Evolutionary conservation across 2,888 invertebrate genomes (phyloP).

Genomic region (Lepetodrilus schrolli): DNA sequence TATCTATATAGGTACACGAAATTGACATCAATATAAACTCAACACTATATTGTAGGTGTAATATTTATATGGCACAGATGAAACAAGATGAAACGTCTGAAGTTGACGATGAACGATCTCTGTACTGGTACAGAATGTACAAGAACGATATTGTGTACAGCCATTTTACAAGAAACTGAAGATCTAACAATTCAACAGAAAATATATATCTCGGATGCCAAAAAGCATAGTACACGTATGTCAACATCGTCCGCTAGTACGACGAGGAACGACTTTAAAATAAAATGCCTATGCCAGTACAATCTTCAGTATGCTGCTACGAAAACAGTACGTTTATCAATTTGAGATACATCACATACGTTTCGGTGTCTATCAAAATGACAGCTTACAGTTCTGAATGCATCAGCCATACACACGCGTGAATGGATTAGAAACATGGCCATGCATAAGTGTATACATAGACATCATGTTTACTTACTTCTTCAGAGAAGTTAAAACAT

Average conservation of each 20-base stretch:
- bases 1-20: no score
- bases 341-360: background rate
- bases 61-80: constrained; percentile 26
- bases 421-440: no score
- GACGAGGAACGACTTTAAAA: no score
- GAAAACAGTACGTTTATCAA: background rate
- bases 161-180: constrained; percentile 10
- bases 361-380: background rate
- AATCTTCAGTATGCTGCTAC: background rate
- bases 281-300: no score
- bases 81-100: constrained; percentile 7
- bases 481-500: no score
- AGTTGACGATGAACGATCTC: background rate
- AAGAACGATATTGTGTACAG: constrained; percentile 19
- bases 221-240: no score
- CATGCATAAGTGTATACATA: no score
- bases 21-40: background rate
- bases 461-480: no score
- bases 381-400: no score
- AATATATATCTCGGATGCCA: background rate
- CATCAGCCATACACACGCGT: no score
- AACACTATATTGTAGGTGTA: background rate
- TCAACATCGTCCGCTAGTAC: no score
- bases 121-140: background rate
- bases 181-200: background rate